Percentiles rank a stretch among this genome's conserved stretches.
Evolutionary conservation across 35 echinoderm and acorn worm genomes (phyloP).

Genomic region (Eucidaris tribuloides): DNA sequence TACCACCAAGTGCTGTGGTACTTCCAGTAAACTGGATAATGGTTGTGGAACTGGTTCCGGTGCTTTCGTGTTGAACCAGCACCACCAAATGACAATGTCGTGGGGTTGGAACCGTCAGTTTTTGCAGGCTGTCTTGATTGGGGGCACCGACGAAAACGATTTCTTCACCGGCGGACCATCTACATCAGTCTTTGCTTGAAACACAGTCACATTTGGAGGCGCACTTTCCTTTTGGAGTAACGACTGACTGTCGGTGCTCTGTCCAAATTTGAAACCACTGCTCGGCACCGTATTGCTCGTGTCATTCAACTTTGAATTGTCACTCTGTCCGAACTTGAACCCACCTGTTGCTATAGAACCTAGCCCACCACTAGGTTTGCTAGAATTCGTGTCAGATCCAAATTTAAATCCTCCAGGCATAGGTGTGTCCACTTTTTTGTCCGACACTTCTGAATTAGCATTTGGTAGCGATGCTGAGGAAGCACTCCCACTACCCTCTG

Average conservation of each 20-base stretch:
- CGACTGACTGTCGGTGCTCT: background rate
- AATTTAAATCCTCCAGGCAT: conserved; percentile 14
- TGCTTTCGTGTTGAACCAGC: background rate
- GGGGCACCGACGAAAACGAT: background rate
- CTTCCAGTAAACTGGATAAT: background rate
- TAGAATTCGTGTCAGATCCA: background rate
- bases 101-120: background rate
- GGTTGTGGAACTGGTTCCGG: background rate
- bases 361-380: background rate
- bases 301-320: background rate
- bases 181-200: conserved; percentile 15
- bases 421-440: background rate
- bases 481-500: background rate
- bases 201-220: conserved; percentile 33
- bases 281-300: background rate
- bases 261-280: conserved; percentile 15
- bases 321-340: background rate
- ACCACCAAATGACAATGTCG: background rate
- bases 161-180: background rate
- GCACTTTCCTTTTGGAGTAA: background rate
- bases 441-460: background rate
- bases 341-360: background rate
- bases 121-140: background rate
- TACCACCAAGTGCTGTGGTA: background rate
- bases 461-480: background rate